Evolutionary conservation across 2,888 invertebrate species (phyloP).

Genomic region (Biston stratarius): DNA sequence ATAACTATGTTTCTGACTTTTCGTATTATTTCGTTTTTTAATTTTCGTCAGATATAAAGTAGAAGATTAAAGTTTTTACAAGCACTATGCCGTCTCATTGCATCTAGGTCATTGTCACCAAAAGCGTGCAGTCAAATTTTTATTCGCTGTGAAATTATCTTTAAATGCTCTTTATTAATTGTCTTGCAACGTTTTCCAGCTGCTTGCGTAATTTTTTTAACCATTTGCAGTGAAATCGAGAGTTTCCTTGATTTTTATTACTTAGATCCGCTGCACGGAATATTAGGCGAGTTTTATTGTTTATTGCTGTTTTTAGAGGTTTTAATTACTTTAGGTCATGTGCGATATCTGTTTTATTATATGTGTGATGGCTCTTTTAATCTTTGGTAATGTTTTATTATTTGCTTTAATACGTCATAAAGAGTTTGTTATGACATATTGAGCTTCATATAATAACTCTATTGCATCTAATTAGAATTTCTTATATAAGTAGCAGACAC

Average conservation of each 20-base stretch:
- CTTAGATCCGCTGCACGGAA: slow-evolving; percentile 36
- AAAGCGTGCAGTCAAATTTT: slow-evolving; percentile 67
- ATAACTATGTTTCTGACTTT: not conserved
- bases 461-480: too few relatives aligned
- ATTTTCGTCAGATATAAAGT: not conserved
- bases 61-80: slow-evolving; percentile 1
- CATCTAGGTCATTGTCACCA: slow-evolving; percentile 79
- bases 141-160: slow-evolving; percentile 76
- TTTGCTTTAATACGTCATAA: slow-evolving; percentile 8
- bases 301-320: slow-evolving; percentile 15
- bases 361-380: slow-evolving; percentile 6
- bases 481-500: too few relatives aligned
- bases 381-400: slow-evolving; percentile 8
- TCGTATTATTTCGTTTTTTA: not conserved
- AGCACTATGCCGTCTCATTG: slow-evolving; percentile 47
- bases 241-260: slow-evolving; percentile 45
- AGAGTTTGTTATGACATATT: slow-evolving; percentile 4
- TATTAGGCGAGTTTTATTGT: slow-evolving; percentile 7
- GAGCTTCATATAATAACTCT: not conserved
- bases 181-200: slow-evolving; percentile 73
- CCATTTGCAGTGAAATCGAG: slow-evolving; percentile 54
- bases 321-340: slow-evolving; percentile 29
- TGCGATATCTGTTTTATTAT: slow-evolving; percentile 9
- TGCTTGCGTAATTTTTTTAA: slow-evolving; percentile 70
- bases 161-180: slow-evolving; percentile 70